A percentile compares a stretch with the other conserved stretches of the same genome.
Conservation (phyloP, 2,113 vertebrate genomes). For the Myotis brandtii region DNA sequence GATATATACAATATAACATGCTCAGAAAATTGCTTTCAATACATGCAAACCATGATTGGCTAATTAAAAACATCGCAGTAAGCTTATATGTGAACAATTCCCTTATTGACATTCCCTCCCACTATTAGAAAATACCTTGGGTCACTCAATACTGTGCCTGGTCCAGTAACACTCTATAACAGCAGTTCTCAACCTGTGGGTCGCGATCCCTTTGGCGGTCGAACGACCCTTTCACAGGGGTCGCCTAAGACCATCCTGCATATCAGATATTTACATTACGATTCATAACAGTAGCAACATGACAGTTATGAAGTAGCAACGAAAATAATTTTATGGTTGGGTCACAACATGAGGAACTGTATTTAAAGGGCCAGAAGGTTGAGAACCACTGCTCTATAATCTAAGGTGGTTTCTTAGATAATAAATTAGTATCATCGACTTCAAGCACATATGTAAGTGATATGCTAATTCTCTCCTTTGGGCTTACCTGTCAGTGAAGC, state of each 20-base stretch:
- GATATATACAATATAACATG: background rate
- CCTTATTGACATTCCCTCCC: background rate
- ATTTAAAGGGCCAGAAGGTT: no score
- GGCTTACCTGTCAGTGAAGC: background rate
- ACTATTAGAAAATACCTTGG: background rate
- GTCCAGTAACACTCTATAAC: background rate
- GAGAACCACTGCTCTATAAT: no score
- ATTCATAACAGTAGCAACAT: no score
- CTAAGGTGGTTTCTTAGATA: slow-evolving; percentile 25
- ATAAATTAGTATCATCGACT: slow-evolving; percentile 46
- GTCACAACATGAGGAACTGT: no score
- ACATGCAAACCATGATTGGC: background rate
- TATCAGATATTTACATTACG: no score
- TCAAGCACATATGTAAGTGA: slow-evolving; percentile 9
- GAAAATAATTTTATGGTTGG: no score
- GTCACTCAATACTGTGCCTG: background rate
- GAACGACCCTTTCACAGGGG: no score
- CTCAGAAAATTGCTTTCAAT: background rate
- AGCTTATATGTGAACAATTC: background rate
- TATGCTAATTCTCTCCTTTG: slow-evolving; percentile 9
- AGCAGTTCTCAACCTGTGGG: no score
- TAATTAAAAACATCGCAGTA: background rate
- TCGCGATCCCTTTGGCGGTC: no score
- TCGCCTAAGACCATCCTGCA: no score
- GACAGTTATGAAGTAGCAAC: no score